Conservation (phyloP, 2,888 invertebrate genomes). For the Matsumyia berberina region DNA sequence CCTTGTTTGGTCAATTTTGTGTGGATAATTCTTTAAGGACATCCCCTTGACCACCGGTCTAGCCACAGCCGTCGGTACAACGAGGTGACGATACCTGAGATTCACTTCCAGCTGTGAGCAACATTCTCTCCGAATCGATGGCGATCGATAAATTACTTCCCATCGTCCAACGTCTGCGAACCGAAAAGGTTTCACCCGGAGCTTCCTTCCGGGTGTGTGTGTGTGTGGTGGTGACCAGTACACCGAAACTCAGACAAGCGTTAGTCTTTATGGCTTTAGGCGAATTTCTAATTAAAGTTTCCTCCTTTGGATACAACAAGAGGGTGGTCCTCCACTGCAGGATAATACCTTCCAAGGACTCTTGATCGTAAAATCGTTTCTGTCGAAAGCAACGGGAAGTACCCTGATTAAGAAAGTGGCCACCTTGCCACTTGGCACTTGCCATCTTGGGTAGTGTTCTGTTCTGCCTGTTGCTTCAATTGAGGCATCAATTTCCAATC, state of each 20-base stretch:
- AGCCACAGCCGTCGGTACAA: conserved; percentile 32
- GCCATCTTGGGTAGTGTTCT: neutral
- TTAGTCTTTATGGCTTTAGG: conserved; percentile 49
- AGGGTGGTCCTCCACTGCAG: neutral
- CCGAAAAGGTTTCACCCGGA: conserved; percentile 23
- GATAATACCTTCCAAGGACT: conserved; percentile 45
- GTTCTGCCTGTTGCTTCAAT: conserved; percentile 65
- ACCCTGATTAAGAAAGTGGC: conserved; percentile 42
- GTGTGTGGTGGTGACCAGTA: conserved; percentile 38
- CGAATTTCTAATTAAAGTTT: conserved; percentile 71
- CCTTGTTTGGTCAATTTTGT: conserved; percentile 47
- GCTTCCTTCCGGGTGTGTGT: conserved; percentile 4
- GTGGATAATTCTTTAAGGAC: conserved; percentile 58
- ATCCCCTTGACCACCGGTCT: conserved; percentile 37
- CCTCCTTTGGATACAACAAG: conserved; percentile 9
- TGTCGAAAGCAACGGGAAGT: conserved; percentile 22
- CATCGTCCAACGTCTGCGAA: neutral
- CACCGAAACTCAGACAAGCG: conserved; percentile 20
- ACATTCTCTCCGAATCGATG: conserved; percentile 46
- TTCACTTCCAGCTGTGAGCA: conserved; percentile 43
- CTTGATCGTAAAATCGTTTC: conserved; percentile 55
- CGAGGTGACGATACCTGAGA: conserved; percentile 51
- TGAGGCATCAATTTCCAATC: conserved; percentile 71
- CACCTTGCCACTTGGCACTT: conserved; percentile 11
- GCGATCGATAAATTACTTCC: conserved; percentile 62